Evolutionary conservation across 1,140 invertebrate species (phyloP), one percentile per base, ranked within the genome.

Genomic region (Drosophila murphyi): DNA sequence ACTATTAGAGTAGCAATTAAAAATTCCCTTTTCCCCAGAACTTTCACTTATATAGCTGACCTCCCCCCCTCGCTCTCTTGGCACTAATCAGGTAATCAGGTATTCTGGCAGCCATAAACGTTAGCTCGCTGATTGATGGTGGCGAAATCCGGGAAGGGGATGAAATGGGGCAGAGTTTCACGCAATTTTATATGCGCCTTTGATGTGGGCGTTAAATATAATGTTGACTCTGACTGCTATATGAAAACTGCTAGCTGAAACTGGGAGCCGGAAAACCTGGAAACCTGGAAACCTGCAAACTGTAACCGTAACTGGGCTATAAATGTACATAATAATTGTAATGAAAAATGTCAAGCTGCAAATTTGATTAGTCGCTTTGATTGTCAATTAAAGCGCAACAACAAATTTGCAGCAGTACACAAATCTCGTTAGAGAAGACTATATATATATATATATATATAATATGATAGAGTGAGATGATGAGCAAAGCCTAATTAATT

Each of bases 331-430:
- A 88, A 88, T 88, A 88, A 89, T 88, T 88, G 85, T 88, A 88
- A 88, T 88, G 83, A 88, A 88, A 88, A 88, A 89, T 83, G 83
- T 89, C 85, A 80, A 87, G 85, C 77, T 76, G 85, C 80, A 88
- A 88, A 88, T 88, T 88, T 88, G 83, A 88, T 88, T 88, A 88
- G 69, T 78, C 62, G 83, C 83, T 88, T 88, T 88, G 83, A 88
- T 88, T 88, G 83, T 88, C 83, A 88, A 88, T 88, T 88, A 89
- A 88, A 87, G 85, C 76, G 48, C 76, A 89, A 75, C 85, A 88
- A 89, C 85, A 83, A 76, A 83, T 83, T 88, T 80, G 67, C 85
- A 77, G 67, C 85, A 77, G 62, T 39, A 39, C 10, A 54, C 67
- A 62, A 83, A 88, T 70, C 79, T 87, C 47, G 82, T 80, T 82